Evolutionary conservation across 2,113 vertebrate species (phyloP), one percentile per base, ranked within the genome.

Genomic region (Todiramphus chloris): DNA sequence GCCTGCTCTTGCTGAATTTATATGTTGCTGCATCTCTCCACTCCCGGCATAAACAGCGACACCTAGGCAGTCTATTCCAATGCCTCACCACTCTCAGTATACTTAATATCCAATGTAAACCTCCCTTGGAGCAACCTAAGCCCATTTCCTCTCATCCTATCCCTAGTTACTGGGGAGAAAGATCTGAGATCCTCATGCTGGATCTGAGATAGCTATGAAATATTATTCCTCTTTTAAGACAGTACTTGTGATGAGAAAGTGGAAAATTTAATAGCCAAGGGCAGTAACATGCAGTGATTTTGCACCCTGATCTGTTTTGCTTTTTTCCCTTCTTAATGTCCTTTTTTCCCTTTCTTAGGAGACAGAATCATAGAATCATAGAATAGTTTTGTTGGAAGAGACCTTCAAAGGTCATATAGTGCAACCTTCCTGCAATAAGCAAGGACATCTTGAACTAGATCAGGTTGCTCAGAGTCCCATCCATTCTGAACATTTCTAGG

Each of bases 361-460:
- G 39, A n/a, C 6, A 58, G 25, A 63, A 39, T 67, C 27, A 27
- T 13, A 37, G 16, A 94, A 80, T 27, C 30, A 84, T 23, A 55
- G 13, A 80, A 50, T 20, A 9, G 23, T 68, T 78, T 59, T 30
- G 5, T 64, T 27, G 12, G 33, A 63, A 48, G 8, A 14, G 17
- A 59, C 43, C 4, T 58, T 51, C 59, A 31, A 31, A 35, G 23
- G 5, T 37, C 35, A 44, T 16, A 43, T 37, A 63, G 7, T 41
- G 12, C 39, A 53, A 13, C 25, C 14, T 2, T 4, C 6, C 37
- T 27, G 16, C 16, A 18, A 27, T 3, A 0, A 21, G 15, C 39
- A 68, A 18, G 10, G 21, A 37, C 30, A 43, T 31, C 21, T 67
- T 66, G n/a, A 55, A 21, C 37, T 13, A 10, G n/a, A 67, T 23